Evolutionary conservation across 2,888 invertebrate species (phyloP).

Genomic region (Dascillus cervinus): DNA sequence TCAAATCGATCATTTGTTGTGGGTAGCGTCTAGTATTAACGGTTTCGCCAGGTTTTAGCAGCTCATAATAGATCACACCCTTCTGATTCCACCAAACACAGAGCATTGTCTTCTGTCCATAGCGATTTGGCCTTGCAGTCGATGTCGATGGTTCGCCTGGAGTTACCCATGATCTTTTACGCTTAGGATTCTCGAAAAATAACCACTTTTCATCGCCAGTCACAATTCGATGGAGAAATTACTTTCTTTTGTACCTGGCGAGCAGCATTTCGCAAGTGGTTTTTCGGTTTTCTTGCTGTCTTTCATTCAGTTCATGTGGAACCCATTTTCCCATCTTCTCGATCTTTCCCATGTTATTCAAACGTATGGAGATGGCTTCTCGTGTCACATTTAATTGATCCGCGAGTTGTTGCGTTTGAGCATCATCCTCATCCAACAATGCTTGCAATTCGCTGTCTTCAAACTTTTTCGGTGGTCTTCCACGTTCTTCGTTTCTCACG

Average conservation of each 20-base stretch:
- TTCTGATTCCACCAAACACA: slow-evolving; percentile 18
- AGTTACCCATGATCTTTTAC: slow-evolving; percentile 6
- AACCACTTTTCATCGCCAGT: no score
- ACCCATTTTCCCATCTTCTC: slow-evolving; percentile 21
- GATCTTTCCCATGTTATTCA: slow-evolving; percentile 22
- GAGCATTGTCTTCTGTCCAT: slow-evolving; percentile 16
- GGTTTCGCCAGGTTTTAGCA: no score
- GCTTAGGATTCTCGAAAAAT: no score
- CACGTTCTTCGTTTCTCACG: slow-evolving; percentile 18
- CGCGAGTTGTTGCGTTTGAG: no score
- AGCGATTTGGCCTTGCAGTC: slow-evolving; percentile 14
- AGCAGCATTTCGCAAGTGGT: slow-evolving; percentile 11
- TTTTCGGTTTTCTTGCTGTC: slow-evolving; percentile 8
- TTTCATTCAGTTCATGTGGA: no score
- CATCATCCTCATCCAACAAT: slow-evolving; percentile 14
- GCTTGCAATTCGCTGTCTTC: slow-evolving; percentile 15
- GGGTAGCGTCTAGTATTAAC: no score
- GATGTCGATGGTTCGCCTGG: slow-evolving; percentile 7
- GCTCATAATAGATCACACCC: slow-evolving; percentile 17
- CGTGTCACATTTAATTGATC: no score
- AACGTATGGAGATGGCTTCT: no score
- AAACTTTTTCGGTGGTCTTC: slow-evolving; percentile 18
- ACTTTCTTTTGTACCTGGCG: slow-evolving; percentile 12
- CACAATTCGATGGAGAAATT: slow-evolving; percentile 8
- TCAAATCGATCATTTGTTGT: no score